phyloP scores from a whole-genome alignment of 2,113 vertebrate genomes.

The Scartelaos histophorus region DNA sequence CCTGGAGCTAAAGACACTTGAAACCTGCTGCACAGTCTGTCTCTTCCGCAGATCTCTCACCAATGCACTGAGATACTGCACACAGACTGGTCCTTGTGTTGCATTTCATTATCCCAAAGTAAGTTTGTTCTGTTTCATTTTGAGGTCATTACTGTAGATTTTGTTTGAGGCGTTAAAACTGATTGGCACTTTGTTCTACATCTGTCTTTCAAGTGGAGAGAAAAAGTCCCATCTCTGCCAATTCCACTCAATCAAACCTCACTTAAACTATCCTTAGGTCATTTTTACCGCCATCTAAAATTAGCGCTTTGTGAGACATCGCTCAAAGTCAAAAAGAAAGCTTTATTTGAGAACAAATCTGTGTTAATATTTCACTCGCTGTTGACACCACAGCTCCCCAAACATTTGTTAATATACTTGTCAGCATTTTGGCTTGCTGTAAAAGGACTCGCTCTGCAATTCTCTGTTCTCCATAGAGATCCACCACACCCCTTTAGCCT shows the following conservation, averaged over 20 bases:
- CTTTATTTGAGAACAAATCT: background rate
- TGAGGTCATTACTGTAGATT: conserved; percentile 35
- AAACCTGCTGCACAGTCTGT: conserved; percentile 74
- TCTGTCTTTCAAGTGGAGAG: conserved; percentile 60
- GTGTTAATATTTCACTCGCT: background rate
- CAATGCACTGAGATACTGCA: conserved; percentile 42
- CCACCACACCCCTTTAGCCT: conserved; percentile 49
- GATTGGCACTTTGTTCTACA: conserved; percentile 56
- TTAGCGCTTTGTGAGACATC: conserved; percentile 17
- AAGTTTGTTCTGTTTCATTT: conserved; percentile 32
- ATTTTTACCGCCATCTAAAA: conserved; percentile 21
- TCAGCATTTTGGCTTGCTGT: conserved; percentile 41
- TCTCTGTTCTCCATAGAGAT: conserved; percentile 46
- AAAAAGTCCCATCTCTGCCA: conserved; percentile 17
- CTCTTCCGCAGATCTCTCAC: conserved; percentile 72
- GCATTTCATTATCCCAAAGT: background rate
- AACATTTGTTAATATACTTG: conserved; percentile 19
- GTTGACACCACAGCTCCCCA: conserved; percentile 1
- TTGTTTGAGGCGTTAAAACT: conserved; percentile 31
- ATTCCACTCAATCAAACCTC: conserved; percentile 38
- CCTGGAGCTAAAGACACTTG: conserved; percentile 79
- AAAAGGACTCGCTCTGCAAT: conserved; percentile 56
- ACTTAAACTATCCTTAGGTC: conserved; percentile 43
- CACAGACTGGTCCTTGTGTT: background rate
- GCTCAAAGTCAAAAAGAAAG: background rate